Evolutionary conservation across 1,140 invertebrate species (phyloP).

Genomic region (Ladona fulva): DNA sequence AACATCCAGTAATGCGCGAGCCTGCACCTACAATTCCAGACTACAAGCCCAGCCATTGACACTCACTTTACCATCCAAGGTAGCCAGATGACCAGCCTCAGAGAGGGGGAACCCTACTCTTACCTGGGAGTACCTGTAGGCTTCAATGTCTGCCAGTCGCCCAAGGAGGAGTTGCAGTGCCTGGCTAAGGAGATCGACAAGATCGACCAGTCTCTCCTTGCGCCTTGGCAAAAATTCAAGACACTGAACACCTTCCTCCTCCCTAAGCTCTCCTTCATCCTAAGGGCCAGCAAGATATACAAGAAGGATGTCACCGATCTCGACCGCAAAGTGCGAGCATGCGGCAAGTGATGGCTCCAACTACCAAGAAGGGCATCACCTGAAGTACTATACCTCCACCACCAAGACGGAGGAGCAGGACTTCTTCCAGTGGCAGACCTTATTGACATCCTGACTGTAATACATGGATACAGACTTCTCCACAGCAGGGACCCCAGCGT

Average conservation of each 20-base stretch:
- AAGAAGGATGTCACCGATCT: too few relatives aligned
- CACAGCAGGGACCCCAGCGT: too few relatives aligned
- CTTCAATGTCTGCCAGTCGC: constrained; percentile 25
- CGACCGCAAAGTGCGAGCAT: too few relatives aligned
- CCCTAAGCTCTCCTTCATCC: constrained; percentile 30
- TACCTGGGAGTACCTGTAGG: constrained; percentile 30
- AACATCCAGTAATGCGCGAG: constrained; percentile 27
- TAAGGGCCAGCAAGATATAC: too few relatives aligned
- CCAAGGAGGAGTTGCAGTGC: constrained; percentile 20
- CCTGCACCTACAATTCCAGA: constrained; percentile 22
- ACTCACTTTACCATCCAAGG: constrained; percentile 20
- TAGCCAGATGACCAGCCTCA: constrained; percentile 16
- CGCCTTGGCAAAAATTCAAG: constrained; percentile 36
- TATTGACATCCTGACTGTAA: too few relatives aligned
- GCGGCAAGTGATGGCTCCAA: too few relatives aligned
- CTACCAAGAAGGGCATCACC: too few relatives aligned
- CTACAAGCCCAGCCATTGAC: background rate
- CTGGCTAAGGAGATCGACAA: constrained; percentile 23
- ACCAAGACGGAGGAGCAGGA: too few relatives aligned
- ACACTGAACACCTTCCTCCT: constrained; percentile 31
- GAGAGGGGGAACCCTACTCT: too few relatives aligned
- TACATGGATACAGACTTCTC: too few relatives aligned
- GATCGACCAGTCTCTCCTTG: constrained; percentile 28
- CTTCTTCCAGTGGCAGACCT: too few relatives aligned
- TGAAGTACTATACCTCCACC: too few relatives aligned